phyloP scores from a whole-genome alignment of 2,113 vertebrate genomes.

The Lynx canadensis region DNA sequence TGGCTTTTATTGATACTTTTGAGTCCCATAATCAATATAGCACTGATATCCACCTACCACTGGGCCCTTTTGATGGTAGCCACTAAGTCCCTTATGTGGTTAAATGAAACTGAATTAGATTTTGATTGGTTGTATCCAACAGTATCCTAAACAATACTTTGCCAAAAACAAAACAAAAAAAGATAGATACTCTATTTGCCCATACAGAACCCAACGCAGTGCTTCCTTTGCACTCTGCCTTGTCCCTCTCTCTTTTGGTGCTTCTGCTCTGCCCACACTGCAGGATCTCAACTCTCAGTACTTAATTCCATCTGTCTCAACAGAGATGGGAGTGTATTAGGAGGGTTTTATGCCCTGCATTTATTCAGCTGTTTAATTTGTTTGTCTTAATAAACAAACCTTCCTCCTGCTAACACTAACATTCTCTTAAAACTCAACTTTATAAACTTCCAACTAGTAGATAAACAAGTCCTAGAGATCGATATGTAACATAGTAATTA shows the following conservation, averaged over 20 bases:
- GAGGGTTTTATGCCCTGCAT: background rate
- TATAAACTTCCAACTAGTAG: background rate
- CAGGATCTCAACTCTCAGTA: background rate
- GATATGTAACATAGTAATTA: background rate
- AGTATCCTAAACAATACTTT: background rate
- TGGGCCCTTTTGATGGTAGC: background rate
- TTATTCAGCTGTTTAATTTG: background rate
- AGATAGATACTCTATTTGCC: background rate
- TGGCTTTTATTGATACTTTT: background rate
- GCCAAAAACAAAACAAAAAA: background rate
- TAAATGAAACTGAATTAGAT: background rate
- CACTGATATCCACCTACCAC: background rate
- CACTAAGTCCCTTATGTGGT: background rate
- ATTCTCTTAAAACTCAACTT: background rate
- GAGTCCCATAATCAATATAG: background rate
- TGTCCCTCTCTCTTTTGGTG: background rate
- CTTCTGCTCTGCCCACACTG: background rate
- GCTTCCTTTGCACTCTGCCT: background rate
- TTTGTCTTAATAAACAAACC: background rate
- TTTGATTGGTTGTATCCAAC: background rate
- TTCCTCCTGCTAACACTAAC: background rate
- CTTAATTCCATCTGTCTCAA: background rate
- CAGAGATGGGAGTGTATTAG: background rate
- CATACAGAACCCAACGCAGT: background rate
- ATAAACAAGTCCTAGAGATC: background rate